Evolutionary conservation across 2,113 vertebrate genomes (phyloP).

Genomic region (Ornithorhynchus anatinus): DNA sequence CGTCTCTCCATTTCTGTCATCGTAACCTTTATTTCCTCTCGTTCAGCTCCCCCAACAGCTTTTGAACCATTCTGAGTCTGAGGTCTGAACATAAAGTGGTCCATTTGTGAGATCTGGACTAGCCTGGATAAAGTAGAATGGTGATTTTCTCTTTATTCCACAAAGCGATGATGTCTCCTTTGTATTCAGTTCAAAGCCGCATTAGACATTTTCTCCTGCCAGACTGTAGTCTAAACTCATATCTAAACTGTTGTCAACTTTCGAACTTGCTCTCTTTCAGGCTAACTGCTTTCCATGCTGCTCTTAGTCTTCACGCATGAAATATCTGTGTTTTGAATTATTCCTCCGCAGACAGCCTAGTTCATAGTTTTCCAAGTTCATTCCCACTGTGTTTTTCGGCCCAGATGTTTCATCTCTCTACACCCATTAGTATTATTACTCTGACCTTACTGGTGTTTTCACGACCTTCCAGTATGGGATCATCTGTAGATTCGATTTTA

Average conservation of each 20-base stretch:
- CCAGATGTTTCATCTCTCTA: too few relatives aligned
- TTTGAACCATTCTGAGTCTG: background rate
- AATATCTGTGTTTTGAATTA: background rate
- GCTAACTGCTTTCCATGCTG: background rate
- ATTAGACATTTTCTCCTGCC: rapidly evolving
- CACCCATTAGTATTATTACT: too few relatives aligned
- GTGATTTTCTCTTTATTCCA: background rate
- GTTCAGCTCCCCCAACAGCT: background rate
- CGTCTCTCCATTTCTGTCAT: background rate
- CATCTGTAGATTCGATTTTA: too few relatives aligned
- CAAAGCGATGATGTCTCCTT: too few relatives aligned
- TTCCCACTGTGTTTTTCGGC: too few relatives aligned
- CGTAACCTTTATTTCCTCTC: background rate
- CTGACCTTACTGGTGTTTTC: too few relatives aligned
- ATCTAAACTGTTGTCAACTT: background rate
- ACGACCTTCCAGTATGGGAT: too few relatives aligned
- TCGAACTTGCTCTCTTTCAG: background rate
- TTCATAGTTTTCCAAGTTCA: background rate
- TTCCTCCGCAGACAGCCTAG: background rate
- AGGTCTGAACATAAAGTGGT: background rate
- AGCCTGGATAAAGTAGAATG: background rate
- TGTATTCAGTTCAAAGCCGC: too few relatives aligned
- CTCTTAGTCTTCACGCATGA: background rate
- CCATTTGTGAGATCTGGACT: background rate
- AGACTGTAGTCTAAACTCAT: background rate